Conservation (phyloP, 2,113 vertebrate genomes). For the Phrynosoma blainvillii region DNA sequence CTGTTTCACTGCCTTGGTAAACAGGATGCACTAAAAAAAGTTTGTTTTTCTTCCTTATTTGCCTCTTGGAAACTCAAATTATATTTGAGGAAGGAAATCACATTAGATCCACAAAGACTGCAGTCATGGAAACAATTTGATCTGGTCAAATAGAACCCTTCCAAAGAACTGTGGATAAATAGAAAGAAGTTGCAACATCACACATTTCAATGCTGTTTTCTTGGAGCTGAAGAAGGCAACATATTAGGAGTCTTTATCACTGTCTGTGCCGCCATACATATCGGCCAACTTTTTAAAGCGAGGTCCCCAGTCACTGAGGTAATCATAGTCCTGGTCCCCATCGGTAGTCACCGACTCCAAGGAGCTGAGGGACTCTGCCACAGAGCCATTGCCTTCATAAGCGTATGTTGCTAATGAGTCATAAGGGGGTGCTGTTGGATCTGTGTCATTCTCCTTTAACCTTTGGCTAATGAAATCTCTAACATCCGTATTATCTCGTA, state of each 20-base stretch:
- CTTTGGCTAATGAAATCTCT: slow-evolving; percentile 96
- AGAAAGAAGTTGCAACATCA: slow-evolving; percentile 71
- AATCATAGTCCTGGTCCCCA: slow-evolving; percentile 95
- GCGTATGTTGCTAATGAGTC: slow-evolving; percentile 97
- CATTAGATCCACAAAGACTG: slow-evolving; percentile 69
- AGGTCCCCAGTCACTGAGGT: slow-evolving; percentile 95
- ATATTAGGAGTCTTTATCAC: slow-evolving; percentile 90
- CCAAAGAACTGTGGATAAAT: slow-evolving; percentile 69
- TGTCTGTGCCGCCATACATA: slow-evolving; percentile 91
- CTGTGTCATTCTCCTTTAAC: slow-evolving; percentile 92
- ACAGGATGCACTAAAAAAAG: slow-evolving; percentile 68
- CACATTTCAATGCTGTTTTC: slow-evolving; percentile 62
- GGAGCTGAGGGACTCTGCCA: slow-evolving; percentile 93
- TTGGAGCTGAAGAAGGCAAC: slow-evolving; percentile 66
- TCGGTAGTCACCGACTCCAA: slow-evolving; percentile 90
- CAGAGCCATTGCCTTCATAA: slow-evolving; percentile 92
- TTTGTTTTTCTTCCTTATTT: slow-evolving; percentile 37
- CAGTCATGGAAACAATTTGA: slow-evolving; percentile 67
- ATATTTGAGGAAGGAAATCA: slow-evolving; percentile 73
- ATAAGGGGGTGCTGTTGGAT: slow-evolving; percentile 93
- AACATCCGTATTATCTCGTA: slow-evolving; percentile 88
- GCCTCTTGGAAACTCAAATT: slow-evolving; percentile 77
- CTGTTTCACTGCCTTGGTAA: slow-evolving; percentile 64
- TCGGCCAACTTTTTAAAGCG: slow-evolving; percentile 96
- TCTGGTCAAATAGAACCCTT: slow-evolving; percentile 69